Evolutionary conservation across 1,140 invertebrate genomes (phyloP).

Genomic region (Bombus picipes): DNA sequence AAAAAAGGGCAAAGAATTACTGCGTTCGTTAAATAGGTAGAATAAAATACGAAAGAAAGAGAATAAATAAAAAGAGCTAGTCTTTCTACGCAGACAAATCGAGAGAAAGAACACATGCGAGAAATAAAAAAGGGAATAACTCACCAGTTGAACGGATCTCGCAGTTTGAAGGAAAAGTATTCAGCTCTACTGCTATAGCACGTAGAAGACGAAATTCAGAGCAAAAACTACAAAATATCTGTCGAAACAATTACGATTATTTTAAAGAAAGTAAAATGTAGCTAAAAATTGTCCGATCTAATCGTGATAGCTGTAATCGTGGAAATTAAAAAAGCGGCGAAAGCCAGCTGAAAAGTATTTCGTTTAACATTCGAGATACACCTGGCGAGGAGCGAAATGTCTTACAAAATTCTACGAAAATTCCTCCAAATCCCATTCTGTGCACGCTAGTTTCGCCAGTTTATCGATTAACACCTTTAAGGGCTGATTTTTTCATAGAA

Average conservation of each 20-base stretch:
- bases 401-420: background rate
- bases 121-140: constrained; percentile 23
- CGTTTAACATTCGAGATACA: background rate
- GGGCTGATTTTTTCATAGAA: background rate
- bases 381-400: background rate
- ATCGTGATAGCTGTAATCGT: constrained; percentile 10
- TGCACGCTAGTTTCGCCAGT: background rate
- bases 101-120: constrained; percentile 25
- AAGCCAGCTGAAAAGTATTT: background rate
- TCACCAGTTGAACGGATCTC: constrained; percentile 35
- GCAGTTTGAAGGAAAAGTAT: constrained; percentile 24
- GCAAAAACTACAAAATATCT: constrained; percentile 31
- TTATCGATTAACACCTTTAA: background rate
- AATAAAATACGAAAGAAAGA: background rate
- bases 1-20: background rate
- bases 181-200: constrained; percentile 9
- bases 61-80: background rate
- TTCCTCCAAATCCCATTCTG: background rate
- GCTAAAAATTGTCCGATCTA: background rate
- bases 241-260: constrained; percentile 21
- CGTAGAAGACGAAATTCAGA: constrained; percentile 21
- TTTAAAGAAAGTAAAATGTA: background rate
- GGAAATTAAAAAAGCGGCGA: background rate
- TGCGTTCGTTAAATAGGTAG: background rate
- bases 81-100: constrained; percentile 13